These are phyloP conservation scores for Pelobates cultripes DNA, from an alignment of 2,797 vertebrate species.

Conservation along the genomic window DNA sequence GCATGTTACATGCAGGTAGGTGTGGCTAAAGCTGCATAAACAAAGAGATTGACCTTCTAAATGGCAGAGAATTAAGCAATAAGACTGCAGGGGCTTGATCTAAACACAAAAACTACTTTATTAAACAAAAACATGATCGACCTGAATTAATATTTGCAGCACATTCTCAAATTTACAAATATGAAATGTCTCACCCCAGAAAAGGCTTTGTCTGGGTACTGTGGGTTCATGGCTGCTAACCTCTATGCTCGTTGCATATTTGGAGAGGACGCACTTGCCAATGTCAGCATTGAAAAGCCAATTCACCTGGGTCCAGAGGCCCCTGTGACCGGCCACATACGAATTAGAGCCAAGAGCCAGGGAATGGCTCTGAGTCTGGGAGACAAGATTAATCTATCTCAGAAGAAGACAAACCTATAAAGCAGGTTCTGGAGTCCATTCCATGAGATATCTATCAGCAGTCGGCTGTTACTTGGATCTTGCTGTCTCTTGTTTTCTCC, in stretches of 20 bases:
- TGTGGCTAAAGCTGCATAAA: too few relatives aligned
- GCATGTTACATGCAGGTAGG: too few relatives aligned
- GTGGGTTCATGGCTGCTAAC: constrained; percentile 98
- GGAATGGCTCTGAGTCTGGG: constrained; percentile 98
- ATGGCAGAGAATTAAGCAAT: too few relatives aligned
- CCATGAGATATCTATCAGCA: not conserved
- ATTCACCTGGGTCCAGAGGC: constrained; percentile 95
- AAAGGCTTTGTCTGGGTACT: constrained; percentile 97
- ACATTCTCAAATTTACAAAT: constrained; percentile 96
- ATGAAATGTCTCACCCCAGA: constrained; percentile 99
- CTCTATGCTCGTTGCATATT: constrained; percentile 98
- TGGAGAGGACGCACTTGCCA: constrained; percentile 96
- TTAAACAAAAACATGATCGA: constrained; percentile 92
- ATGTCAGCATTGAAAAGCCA: constrained; percentile 98
- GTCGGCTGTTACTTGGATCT: not conserved
- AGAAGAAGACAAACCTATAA: constrained; percentile 91
- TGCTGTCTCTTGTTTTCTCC: constrained; percentile 64
- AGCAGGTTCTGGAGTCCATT: constrained; percentile 26
- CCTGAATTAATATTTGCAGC: constrained; percentile 93
- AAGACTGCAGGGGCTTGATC: too few relatives aligned
- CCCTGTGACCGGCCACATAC: constrained; percentile 95
- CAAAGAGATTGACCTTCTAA: too few relatives aligned
- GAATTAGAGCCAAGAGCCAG: constrained; percentile 98
- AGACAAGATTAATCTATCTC: constrained; percentile 98
- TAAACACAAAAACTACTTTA: too few relatives aligned